Evolutionary conservation across 2,888 invertebrate species (phyloP).

Genomic region (Lithophane semibrunnea): DNA sequence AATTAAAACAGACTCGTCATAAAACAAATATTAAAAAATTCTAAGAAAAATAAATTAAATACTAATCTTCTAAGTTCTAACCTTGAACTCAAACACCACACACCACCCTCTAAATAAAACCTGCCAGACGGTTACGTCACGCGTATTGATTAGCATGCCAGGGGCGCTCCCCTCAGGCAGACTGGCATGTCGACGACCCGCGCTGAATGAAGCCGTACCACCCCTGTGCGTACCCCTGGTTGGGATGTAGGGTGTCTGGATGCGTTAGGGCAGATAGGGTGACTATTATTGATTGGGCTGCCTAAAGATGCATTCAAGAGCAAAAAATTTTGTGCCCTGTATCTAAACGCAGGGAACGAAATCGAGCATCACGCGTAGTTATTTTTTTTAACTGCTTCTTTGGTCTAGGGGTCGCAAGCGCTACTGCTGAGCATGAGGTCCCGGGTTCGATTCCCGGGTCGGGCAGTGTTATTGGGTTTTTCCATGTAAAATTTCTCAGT

Average conservation of each 20-base stretch:
- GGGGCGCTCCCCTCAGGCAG: slow-evolving; percentile 52
- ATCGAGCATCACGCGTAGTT: background rate
- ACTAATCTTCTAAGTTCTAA: slow-evolving; percentile 1
- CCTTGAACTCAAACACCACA: slow-evolving; percentile 47
- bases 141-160: slow-evolving; percentile 64
- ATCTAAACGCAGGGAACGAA: background rate
- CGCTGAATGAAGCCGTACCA: slow-evolving; percentile 62
- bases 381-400: no score
- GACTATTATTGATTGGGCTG: slow-evolving; percentile 20
- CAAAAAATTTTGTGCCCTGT: background rate
- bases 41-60: background rate
- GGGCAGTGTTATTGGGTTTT: no score
- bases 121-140: slow-evolving; percentile 54
- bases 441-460: no score
- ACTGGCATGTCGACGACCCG: slow-evolving; percentile 63
- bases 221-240: slow-evolving; percentile 30
- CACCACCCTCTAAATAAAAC: slow-evolving; percentile 32
- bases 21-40: background rate
- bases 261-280: slow-evolving; percentile 25
- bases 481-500: no score
- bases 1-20: no score
- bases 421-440: no score
- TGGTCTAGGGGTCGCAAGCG: no score
- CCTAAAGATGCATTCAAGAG: background rate
- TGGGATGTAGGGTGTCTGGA: slow-evolving; percentile 52